A percentile compares a stretch with the other conserved stretches of the same genome.
These are phyloP conservation scores for Sterrhoptilus dennistouni DNA, from an alignment of 2,113 vertebrate species.

Conservation along the genomic window DNA sequence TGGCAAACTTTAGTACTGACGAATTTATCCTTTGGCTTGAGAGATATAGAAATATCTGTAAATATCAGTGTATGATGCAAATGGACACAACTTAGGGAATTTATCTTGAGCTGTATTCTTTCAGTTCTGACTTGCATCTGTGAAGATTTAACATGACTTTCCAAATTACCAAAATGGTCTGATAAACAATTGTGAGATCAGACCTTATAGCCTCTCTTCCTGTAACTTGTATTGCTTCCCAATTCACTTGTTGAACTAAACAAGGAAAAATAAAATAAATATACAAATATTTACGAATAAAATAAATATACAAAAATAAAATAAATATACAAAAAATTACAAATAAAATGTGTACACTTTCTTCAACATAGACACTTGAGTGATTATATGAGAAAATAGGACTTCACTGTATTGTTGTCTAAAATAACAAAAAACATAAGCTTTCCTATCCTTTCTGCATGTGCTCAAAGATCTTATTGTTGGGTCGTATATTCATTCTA, in stretches of 20 bases:
- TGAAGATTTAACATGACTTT: constrained; percentile 51
- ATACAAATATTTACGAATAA: too few relatives aligned
- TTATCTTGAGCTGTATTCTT: constrained; percentile 56
- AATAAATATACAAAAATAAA: too few relatives aligned
- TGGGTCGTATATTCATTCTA: background rate
- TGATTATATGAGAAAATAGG: background rate
- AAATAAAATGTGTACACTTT: background rate
- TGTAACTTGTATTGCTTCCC: constrained; percentile 31
- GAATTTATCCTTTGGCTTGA: background rate
- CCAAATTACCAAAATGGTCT: constrained; percentile 40
- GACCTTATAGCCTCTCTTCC: constrained; percentile 29
- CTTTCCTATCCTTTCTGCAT: background rate
- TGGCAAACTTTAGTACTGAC: background rate
- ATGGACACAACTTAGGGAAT: constrained; percentile 56
- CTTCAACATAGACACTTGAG: background rate
- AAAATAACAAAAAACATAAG: background rate
- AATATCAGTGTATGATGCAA: constrained; percentile 29
- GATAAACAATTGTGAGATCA: constrained; percentile 50
- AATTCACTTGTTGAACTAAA: constrained; percentile 34
- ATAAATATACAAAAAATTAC: too few relatives aligned
- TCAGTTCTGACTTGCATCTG: constrained; percentile 43
- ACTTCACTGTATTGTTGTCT: background rate
- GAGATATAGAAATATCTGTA: background rate
- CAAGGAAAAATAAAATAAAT: background rate
- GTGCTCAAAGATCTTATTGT: background rate